These are phyloP conservation scores for Geotrupes spiniger DNA, from an alignment of 2,888 invertebrate genomes.

Conservation along the genomic window DNA sequence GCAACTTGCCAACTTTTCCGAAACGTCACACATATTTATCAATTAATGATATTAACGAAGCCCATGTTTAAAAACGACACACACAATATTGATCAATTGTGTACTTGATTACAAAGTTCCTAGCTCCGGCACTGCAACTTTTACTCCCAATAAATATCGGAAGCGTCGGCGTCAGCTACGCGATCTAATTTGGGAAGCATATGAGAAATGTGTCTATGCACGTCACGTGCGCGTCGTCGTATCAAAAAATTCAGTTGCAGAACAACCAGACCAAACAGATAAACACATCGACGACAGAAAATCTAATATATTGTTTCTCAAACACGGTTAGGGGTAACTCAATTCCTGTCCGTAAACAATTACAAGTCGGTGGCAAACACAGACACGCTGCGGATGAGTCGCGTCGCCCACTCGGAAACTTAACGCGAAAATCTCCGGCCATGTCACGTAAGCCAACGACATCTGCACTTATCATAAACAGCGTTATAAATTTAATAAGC, in stretches of 20 bases:
- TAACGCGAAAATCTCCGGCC: not conserved
- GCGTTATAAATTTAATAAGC: slow-evolving; percentile 17
- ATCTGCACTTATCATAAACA: slow-evolving; percentile 20
- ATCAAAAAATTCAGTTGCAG: slow-evolving; percentile 4
- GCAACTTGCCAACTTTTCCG: too few relatives aligned
- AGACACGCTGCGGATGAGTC: slow-evolving; percentile 1
- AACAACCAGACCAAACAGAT: not conserved
- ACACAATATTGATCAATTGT: too few relatives aligned
- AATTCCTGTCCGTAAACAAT: slow-evolving; percentile 19
- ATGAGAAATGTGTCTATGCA: not conserved
- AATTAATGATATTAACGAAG: too few relatives aligned
- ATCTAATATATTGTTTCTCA: slow-evolving; percentile 18
- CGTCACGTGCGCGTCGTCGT: not conserved
- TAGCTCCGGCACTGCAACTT: too few relatives aligned
- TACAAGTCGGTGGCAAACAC: slow-evolving; percentile 17
- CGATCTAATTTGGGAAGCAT: not conserved
- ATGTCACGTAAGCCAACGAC: slow-evolving; percentile 13
- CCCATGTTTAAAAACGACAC: too few relatives aligned
- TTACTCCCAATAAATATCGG: too few relatives aligned
- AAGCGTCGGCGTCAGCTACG: too few relatives aligned
- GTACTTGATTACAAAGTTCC: too few relatives aligned
- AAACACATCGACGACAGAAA: slow-evolving; percentile 11
- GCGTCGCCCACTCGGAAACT: not conserved
- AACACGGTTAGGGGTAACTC: slow-evolving; percentile 18
- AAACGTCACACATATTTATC: too few relatives aligned